phyloP scores from a whole-genome alignment of 2,888 invertebrate genomes.

The Gandaritis pyraliata region DNA sequence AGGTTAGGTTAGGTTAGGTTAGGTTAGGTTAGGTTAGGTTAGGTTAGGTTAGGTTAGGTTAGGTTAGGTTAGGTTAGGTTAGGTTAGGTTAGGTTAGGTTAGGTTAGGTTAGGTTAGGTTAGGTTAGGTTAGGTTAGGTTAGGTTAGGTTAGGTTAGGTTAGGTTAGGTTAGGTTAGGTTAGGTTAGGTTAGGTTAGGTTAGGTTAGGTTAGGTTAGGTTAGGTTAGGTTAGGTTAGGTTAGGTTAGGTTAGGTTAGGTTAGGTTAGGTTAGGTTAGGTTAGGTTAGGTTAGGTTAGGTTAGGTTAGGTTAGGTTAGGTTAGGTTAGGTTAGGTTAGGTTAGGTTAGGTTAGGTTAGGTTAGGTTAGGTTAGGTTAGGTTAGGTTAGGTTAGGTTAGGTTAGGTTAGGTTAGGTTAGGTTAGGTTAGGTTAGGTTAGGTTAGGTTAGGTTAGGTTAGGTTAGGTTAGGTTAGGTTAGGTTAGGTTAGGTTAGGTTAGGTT shows the following conservation, averaged over 20 bases:
- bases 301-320: constrained; percentile 38
- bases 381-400: constrained; percentile 27
- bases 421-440: constrained; percentile 35
- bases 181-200: neutral
- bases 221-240: constrained; percentile 7
- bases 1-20: too few species aligned
- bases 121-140: constrained; percentile 14
- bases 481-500: too few species aligned
- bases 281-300: constrained; percentile 33
- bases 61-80: constrained; percentile 16
- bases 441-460: constrained; percentile 29
- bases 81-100: neutral
- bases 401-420: constrained; percentile 34
- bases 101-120: constrained; percentile 19
- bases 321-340: constrained; percentile 18
- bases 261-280: constrained; percentile 31
- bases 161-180: constrained; percentile 24
- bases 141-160: constrained; percentile 21
- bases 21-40: constrained; percentile 6
- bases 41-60: too few species aligned
- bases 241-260: constrained; percentile 35
- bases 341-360: constrained; percentile 35
- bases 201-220: neutral
- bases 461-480: constrained; percentile 19
- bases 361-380: constrained; percentile 37